These are phyloP conservation scores for Stigmatopora nigra DNA, from an alignment of 2,113 vertebrate species.

Conservation along the genomic window DNA sequence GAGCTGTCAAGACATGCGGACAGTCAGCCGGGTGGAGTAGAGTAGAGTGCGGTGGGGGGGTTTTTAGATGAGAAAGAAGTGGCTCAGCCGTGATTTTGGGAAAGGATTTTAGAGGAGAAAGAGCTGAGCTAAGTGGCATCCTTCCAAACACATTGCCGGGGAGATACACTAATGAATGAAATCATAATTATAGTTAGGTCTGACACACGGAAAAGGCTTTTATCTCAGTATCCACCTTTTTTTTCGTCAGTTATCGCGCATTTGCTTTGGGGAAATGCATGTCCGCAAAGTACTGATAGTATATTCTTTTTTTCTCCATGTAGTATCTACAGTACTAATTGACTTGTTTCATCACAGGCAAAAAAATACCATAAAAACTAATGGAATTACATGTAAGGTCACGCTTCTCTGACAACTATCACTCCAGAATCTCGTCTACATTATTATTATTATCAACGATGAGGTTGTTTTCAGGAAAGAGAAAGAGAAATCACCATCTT, in stretches of 20 bases:
- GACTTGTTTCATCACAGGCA: slow-evolving; percentile 26
- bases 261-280: slow-evolving; percentile 31
- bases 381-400: slow-evolving; percentile 31
- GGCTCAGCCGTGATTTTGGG: slow-evolving; percentile 30
- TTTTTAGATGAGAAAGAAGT: background rate
- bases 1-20: slow-evolving; percentile 58
- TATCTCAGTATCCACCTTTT: slow-evolving; percentile 17
- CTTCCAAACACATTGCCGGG: slow-evolving; percentile 52
- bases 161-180: slow-evolving; percentile 67
- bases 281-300: slow-evolving; percentile 4
- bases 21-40: slow-evolving; percentile 2
- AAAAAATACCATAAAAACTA: slow-evolving; percentile 10
- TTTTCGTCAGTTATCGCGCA: slow-evolving; percentile 4
- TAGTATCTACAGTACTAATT: slow-evolving; percentile 27
- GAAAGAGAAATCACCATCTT: slow-evolving; percentile 35
- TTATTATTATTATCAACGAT: slow-evolving; percentile 8
- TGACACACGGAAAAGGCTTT: slow-evolving; percentile 53
- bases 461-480: slow-evolving; percentile 42
- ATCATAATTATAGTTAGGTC: slow-evolving; percentile 64
- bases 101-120: slow-evolving; percentile 24
- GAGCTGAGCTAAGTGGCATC: slow-evolving; percentile 55
- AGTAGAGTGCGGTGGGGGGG: no score
- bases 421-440: slow-evolving; percentile 20
- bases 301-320: slow-evolving; percentile 21
- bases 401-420: slow-evolving; percentile 18